Evolutionary conservation across 1,140 invertebrate species (phyloP), one percentile per base, ranked within the genome.

Genomic region (Nephotettix cincticeps): DNA sequence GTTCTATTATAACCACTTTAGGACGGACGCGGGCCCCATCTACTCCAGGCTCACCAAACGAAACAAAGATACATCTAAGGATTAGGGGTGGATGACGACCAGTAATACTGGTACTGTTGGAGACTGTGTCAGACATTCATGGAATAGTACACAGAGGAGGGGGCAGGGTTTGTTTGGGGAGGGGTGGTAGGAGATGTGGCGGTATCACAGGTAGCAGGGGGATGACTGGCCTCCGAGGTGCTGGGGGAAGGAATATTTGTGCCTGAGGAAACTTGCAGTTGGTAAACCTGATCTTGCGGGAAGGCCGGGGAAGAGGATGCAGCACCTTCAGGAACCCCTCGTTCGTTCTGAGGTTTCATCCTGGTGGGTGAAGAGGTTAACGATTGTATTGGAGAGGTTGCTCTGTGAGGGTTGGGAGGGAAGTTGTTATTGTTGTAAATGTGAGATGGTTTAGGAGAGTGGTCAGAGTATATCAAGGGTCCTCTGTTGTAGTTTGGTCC

Each of bases 121-220:
- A 61, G 54, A 47, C 29, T 70, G 28, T 77, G 81, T 83, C 82
- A 83, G 78, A 83, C 82, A 70, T 83, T 83, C 82, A 83, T 83
- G 27, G 82, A 80, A 74, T 83, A 83, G 71, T 81, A 83, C 13
- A 83, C 80, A 14, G 81, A 79, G 47, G 79, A 77, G 71, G 77
- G 77, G 19, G 76, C 72, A 68, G 78, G 71, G 70, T 75, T 0
- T 75, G 77, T 27, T 77, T 76, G 1, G 21, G 64, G 29, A 19
- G 71, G 58, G 66, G 40, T 40, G 63, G 63, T 21, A 23, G 63
- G 66, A 21, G 71, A 70, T 23, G 56, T 40, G 30, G 69, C 21
- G 29, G 27, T 64, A 47, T 65, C 43, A 45, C 58, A 32, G 29
- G 54, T 68, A 63, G 36, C 36, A 36, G 45, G 30, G 19, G 9